Percentiles rank a stretch among this genome's conserved stretches.
Evolutionary conservation across 2,888 invertebrate genomes (phyloP).

Genomic region (Zele albiditarsus): DNA sequence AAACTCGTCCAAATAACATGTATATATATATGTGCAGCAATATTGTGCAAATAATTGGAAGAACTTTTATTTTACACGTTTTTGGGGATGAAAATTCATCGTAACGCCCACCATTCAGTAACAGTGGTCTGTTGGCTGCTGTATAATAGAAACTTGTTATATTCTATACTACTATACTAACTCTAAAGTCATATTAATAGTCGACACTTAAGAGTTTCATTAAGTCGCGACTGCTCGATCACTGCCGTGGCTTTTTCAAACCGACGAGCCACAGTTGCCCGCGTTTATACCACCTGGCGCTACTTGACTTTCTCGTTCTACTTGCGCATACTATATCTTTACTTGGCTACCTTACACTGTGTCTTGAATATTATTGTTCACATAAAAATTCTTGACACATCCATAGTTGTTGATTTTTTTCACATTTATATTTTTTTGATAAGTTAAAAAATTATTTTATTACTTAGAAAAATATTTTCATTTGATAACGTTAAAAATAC

Average conservation of each 20-base stretch:
- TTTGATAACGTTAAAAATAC: too few species aligned
- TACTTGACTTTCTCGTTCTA: constrained; percentile 19
- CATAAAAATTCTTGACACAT: constrained; percentile 4
- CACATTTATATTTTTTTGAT: too few species aligned
- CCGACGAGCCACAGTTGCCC: constrained; percentile 33
- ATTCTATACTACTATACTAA: constrained; percentile 57
- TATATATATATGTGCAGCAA: neutral
- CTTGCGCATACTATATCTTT: constrained; percentile 1
- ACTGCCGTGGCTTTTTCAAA: constrained; percentile 55
- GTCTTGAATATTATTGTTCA: neutral
- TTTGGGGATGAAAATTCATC: constrained; percentile 2
- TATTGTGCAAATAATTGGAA: neutral
- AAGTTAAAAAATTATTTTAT: neutral
- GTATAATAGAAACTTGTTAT: constrained; percentile 50
- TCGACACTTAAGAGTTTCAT: constrained; percentile 71
- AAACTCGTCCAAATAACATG: constrained; percentile 55
- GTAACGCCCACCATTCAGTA: neutral
- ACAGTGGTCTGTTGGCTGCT: constrained; percentile 31
- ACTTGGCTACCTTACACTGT: constrained; percentile 11
- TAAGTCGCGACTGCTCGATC: constrained; percentile 70
- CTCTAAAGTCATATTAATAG: constrained; percentile 70
- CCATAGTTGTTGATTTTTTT: neutral
- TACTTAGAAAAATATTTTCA: too few species aligned
- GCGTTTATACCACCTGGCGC: constrained; percentile 39
- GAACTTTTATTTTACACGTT: neutral